Conservation (phyloP, 2,113 vertebrate genomes). For the Leiothrix lutea region DNA sequence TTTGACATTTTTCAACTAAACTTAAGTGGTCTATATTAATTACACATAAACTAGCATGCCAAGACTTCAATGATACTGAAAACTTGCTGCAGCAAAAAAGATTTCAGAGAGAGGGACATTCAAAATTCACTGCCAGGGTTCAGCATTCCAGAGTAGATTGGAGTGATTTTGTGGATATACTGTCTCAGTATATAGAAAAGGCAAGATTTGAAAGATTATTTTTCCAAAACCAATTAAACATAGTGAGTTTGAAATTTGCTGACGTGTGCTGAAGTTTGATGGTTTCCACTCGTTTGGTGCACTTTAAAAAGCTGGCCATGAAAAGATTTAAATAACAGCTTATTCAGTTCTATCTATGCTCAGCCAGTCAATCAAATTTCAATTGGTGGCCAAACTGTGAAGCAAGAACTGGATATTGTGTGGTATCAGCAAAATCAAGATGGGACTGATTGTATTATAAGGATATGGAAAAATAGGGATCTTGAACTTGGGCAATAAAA, state of each 20-base stretch:
- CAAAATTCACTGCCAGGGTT: not conserved
- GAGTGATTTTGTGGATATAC: not conserved
- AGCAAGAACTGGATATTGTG: not conserved
- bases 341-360: not conserved
- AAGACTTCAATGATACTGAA: not conserved
- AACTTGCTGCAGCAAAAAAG: not conserved
- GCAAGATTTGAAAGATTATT: not conserved
- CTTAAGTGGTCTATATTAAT: constrained; percentile 6
- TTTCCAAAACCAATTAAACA: constrained; percentile 19
- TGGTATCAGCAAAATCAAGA: not conserved
- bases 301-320: not conserved
- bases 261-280: not conserved
- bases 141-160: not conserved
- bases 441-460: not conserved
- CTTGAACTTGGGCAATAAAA: not conserved
- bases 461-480: not conserved
- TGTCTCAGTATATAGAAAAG: not conserved
- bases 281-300: not conserved
- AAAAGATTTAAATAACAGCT: not conserved
- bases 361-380: constrained; percentile 5
- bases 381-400: not conserved
- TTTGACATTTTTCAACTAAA: constrained; percentile 5
- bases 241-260: not conserved
- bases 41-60: constrained; percentile 18
- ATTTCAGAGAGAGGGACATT: not conserved